These are phyloP conservation scores for Polyodon spathula DNA, from an alignment of 2,113 vertebrate species.

Conservation along the genomic window DNA sequence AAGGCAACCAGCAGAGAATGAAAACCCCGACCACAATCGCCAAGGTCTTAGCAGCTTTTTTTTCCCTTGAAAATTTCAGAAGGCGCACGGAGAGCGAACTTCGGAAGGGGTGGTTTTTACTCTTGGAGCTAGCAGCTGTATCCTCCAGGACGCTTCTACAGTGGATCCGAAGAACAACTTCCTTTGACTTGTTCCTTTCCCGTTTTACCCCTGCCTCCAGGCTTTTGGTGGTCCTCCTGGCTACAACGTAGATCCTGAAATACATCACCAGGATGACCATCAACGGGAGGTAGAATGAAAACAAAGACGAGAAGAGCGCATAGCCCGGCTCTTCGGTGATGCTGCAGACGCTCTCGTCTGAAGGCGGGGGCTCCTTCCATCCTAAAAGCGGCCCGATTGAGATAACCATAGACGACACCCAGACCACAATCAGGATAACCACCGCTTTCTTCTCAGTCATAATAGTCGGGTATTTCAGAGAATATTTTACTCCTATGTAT, in stretches of 20 bases:
- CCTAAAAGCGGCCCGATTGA: constrained; percentile 90
- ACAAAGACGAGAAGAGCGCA: constrained; percentile 91
- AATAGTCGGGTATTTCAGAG: constrained; percentile 89
- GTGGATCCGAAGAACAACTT: constrained; percentile 92
- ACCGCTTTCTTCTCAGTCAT: constrained; percentile 88
- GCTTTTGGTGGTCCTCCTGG: constrained; percentile 83
- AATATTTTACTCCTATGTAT: constrained; percentile 91
- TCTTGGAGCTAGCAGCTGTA: constrained; percentile 53
- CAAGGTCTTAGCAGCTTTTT: constrained; percentile 92
- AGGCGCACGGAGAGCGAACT: constrained; percentile 88
- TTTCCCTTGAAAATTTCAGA: constrained; percentile 95
- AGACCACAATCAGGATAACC: constrained; percentile 76
- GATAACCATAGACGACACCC: constrained; percentile 84
- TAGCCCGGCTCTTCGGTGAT: constrained; percentile 95
- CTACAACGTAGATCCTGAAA: constrained; percentile 89
- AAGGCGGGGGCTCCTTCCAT: constrained; percentile 89
- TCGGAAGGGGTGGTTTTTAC: constrained; percentile 74
- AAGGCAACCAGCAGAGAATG: constrained; percentile 94
- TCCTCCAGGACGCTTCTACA: constrained; percentile 72
- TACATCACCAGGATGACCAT: constrained; percentile 93
- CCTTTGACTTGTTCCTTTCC: constrained; percentile 80
- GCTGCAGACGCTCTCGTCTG: constrained; percentile 76
- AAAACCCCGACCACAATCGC: constrained; percentile 96
- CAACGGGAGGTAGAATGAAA: constrained; percentile 94
- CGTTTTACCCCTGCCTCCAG: constrained; percentile 90